Base-by-base conservation (phyloP, 1,140 invertebrate species). In the Listronotus oregonensis region DNA sequence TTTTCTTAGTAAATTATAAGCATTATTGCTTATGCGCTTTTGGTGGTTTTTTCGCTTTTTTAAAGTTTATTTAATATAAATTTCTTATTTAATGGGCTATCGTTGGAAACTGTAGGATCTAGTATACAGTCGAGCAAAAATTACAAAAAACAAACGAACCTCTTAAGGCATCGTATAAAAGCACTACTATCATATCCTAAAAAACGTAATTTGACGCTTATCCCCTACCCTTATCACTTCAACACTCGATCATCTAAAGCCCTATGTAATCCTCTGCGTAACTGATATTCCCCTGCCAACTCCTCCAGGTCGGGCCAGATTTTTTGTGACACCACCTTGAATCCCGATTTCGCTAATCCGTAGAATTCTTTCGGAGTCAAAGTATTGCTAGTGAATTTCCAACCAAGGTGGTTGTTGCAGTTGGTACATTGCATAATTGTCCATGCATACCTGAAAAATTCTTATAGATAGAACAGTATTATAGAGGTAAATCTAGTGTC, bases 341-440 rank as follows among this genome's bases (percentile, higher is more conserved):
- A 68, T 71, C 73, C 56, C 75, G 76, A 67, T 1, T 80, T 75
- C 8, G 86, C 85, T 7, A 93, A 78, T 9, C 90, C 92, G 82
- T 85, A 93, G 75, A 94, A 93, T 56, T 82, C 82, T 44, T 80
- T 79, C 3, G 91, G 92, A 59, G 82, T 83, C 43, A 92, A 76
- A 63, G 84, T 80, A 43, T 80, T 82, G 0, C 89, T 86, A 15
- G 85, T 89, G 73, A 93, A 94, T 71, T 84, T 84, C 92, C 92
- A 94, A 0, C 92, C 92, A 60, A 93, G 82, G 72, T 94, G 92
- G 46, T 76, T 79, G 15, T 79, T 71, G 75, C 92, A 94, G 11
- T 76, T 71, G 57, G 78, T 76, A 70, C 92, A 94, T 50, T 85
- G 79, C 8, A 86, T 86, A 55, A 92, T 90, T 32, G 86, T 90